phyloP scores from a whole-genome alignment of 2,113 vertebrate species.

The Athene noctua region DNA sequence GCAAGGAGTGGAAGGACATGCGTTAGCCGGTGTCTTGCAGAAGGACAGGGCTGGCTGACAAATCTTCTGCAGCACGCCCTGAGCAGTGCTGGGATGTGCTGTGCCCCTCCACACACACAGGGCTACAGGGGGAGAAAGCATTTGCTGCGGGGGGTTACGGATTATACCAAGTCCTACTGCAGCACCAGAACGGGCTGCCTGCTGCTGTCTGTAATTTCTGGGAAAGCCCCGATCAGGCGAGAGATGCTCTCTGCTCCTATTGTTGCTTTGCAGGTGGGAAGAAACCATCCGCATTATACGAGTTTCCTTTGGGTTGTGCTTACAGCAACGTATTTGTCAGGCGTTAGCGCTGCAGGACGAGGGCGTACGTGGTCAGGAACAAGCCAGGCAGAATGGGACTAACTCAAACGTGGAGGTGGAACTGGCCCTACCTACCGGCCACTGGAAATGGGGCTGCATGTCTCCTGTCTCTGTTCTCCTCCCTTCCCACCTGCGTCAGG shows the following conservation, averaged over 20 bases:
- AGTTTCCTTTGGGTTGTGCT: background rate
- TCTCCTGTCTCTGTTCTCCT: background rate
- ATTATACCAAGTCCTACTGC: background rate
- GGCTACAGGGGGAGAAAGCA: background rate
- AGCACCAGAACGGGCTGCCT: background rate
- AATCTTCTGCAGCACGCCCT: fast-evolving
- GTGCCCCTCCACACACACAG: background rate
- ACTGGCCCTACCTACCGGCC: background rate
- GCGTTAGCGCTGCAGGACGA: background rate
- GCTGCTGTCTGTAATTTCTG: background rate
- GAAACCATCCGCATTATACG: background rate
- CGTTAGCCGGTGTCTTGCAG: background rate
- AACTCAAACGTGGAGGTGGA: background rate
- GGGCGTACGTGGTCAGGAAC: background rate
- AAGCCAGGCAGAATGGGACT: background rate
- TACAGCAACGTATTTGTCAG: background rate
- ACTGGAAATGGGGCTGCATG: background rate
- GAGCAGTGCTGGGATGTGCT: background rate
- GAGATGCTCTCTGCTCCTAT: background rate
- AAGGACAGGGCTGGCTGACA: background rate
- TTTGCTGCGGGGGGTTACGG: background rate
- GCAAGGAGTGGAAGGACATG: background rate
- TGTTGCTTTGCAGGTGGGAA: background rate
- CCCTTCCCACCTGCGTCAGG: background rate
- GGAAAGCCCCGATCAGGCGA: background rate